Evolutionary conservation across 2,113 vertebrate species (phyloP), one percentile per base, ranked within the genome.

Genomic region (Prunella fulvescens): DNA sequence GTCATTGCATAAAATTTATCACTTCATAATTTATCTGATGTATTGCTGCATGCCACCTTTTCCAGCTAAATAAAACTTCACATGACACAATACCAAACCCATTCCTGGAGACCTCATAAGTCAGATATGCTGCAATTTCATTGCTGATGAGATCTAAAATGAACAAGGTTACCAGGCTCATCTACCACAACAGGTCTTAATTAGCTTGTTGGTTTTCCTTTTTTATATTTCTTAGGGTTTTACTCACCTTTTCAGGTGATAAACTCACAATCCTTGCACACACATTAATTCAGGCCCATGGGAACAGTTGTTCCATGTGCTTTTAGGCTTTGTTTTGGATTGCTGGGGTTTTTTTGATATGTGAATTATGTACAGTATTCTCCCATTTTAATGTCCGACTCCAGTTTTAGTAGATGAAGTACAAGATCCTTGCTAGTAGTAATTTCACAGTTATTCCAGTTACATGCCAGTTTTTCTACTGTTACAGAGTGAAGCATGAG

Each of bases 41-140:
- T 19, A 14, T 20, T 50, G 25, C 42, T 79, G 72, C 0, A 0
- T 1, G 5, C 19, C 50, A 51, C 19, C 48, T 61, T 88, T 50
- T 23, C 26, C 45, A 83, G 44, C 33, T 42, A 35, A 83, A 57
- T 13, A 57, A 29, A 11, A 19, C 9, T 57, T 54, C 31, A 39
- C 6, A 3, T 23, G 31, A 26, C 31, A 51, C 33, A 48, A 22
- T 20, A 61, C 12, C 58, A 90, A 82, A 44, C 12, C 60, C 24
- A 33, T 35, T 77, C 28, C 62, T 76, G 22, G 22, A 72, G 24
- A 44, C 10, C 16, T 80, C 40, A 1, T 31, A 69, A 50, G 2
- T 40, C 56, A 72, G 8, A 58, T 33, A 4, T 79, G 16, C 66
- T 82, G 35, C 8, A 47, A 28, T n/a, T 20, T 58, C 45, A 18